A percentile compares a stretch with the other conserved stretches of the same genome.
Evolutionary conservation across 2,797 vertebrate genomes (phyloP).

Genomic region (Crax fasciolata): DNA sequence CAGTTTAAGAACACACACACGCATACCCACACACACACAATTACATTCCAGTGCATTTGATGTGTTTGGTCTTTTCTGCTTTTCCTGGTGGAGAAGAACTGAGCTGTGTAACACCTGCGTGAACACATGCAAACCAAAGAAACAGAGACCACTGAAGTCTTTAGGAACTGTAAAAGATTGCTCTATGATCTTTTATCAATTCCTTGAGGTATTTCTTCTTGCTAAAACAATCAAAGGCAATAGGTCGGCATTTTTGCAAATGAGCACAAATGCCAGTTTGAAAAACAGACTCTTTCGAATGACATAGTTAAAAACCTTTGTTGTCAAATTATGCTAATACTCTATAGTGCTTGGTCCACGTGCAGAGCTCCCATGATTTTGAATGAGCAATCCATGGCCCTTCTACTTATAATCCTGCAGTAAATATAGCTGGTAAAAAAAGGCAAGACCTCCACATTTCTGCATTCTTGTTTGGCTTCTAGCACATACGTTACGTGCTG

Average conservation of each 20-base stretch:
- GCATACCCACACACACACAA: neutral
- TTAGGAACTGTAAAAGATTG: constrained; percentile 71
- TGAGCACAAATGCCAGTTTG: constrained; percentile 52
- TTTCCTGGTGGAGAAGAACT: constrained; percentile 67
- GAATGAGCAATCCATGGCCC: neutral
- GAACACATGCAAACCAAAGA: constrained; percentile 70
- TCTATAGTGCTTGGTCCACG: constrained; percentile 14
- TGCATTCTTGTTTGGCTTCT: neutral
- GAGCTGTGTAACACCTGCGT: constrained; percentile 61
- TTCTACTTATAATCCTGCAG: neutral
- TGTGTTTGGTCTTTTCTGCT: constrained; percentile 77
- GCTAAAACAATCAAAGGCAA: constrained; percentile 71
- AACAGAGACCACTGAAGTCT: constrained; percentile 70
- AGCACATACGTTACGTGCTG: neutral
- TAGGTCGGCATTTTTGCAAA: constrained; percentile 50
- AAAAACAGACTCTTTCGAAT: constrained; percentile 43
- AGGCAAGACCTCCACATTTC: constrained; percentile 38
- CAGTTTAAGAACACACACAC: constrained; percentile 38
- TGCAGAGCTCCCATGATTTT: constrained; percentile 5
- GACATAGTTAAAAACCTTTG: constrained; percentile 37
- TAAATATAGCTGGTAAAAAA: constrained; percentile 35
- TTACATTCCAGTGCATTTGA: constrained; percentile 79
- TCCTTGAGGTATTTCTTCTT: constrained; percentile 77
- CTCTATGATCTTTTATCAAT: constrained; percentile 61
- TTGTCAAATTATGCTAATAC: constrained; percentile 35